Percentiles rank a stretch among this genome's conserved stretches.
Evolutionary conservation across 2,888 invertebrate genomes (phyloP).

Genomic region (Drosophila conformis): DNA sequence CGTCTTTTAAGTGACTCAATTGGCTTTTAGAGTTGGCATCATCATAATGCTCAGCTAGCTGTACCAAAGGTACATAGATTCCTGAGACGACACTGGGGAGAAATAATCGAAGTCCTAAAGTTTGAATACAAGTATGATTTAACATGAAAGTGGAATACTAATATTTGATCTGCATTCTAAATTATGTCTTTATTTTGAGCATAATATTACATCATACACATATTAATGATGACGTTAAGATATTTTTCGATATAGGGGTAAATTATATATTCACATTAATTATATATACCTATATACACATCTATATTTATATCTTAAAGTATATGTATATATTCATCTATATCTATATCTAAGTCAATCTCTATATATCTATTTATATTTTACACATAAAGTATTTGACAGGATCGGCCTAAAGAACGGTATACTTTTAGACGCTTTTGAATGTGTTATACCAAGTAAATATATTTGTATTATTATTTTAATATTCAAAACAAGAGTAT

Average conservation of each 20-base stretch:
- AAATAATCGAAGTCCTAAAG: neutral
- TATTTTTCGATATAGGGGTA: neutral
- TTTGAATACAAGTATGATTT: neutral
- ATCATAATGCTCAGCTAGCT: neutral
- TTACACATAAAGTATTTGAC: neutral
- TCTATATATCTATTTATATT: too few species aligned
- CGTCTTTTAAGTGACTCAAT: constrained; percentile 3
- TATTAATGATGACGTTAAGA: neutral
- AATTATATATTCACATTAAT: neutral
- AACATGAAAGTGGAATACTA: neutral
- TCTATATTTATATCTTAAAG: too few species aligned
- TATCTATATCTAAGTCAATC: too few species aligned
- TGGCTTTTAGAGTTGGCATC: neutral
- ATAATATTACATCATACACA: neutral
- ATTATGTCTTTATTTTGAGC: neutral
- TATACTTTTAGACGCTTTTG: neutral
- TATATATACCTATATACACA: neutral
- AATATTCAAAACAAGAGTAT: neutral
- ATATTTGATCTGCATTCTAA: neutral
- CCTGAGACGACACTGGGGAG: neutral
- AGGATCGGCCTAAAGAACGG: neutral
- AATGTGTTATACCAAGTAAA: neutral
- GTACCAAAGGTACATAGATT: too few species aligned
- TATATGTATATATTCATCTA: neutral
- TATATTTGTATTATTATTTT: neutral